phyloP scores from a whole-genome alignment of 2,797 vertebrate species.

The Propithecus deckenii region DNA sequence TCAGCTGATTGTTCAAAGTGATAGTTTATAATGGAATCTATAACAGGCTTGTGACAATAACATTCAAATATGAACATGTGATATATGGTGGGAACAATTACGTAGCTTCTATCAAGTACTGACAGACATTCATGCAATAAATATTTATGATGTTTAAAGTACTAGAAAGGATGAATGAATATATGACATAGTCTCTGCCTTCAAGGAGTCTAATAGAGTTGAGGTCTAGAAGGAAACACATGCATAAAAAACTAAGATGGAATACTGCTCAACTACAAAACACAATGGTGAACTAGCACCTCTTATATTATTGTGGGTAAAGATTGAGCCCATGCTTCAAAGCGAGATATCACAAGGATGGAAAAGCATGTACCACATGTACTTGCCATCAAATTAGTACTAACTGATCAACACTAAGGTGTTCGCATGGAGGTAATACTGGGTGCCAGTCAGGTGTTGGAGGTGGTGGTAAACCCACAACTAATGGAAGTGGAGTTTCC shows the following conservation, averaged over 20 bases:
- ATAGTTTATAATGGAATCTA: slow-evolving; percentile 1
- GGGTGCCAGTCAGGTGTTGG: no score
- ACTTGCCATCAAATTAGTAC: no score
- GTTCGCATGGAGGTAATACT: no score
- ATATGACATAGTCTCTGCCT: background rate
- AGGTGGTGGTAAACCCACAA: no score
- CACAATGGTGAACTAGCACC: no score
- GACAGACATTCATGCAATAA: background rate
- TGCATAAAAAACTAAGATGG: background rate
- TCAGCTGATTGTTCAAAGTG: background rate
- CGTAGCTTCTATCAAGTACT: background rate
- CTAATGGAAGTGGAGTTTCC: no score
- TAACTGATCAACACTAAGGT: no score
- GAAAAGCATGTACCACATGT: no score
- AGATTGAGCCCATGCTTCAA: no score
- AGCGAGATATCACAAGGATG: no score
- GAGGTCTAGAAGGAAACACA: background rate
- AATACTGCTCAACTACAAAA: no score
- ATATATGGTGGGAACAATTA: background rate
- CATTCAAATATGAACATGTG: slow-evolving; percentile 10
- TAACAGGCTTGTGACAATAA: background rate
- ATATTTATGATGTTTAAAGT: background rate
- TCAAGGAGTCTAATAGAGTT: background rate
- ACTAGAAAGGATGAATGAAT: background rate
- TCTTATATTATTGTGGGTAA: no score